Conservation (phyloP, 2,797 vertebrate species). For the Dallia pectoralis region DNA sequence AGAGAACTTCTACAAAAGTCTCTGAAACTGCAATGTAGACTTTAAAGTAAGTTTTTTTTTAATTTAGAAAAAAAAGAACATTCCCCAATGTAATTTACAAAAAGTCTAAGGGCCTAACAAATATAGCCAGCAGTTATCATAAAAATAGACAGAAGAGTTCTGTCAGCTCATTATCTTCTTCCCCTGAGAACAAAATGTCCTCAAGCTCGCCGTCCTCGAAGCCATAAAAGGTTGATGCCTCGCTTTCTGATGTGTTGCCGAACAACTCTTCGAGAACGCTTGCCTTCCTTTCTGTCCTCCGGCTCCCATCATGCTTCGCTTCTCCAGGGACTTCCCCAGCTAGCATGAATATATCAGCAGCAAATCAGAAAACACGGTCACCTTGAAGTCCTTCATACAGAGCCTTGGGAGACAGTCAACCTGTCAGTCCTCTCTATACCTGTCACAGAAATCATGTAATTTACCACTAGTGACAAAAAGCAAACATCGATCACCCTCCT, state of each 20-base stretch:
- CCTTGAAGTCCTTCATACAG: slow-evolving; percentile 14
- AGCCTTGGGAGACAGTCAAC: no score
- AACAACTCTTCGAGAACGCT: slow-evolving; percentile 88
- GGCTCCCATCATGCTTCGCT: slow-evolving; percentile 50
- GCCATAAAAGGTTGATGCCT: slow-evolving; percentile 93
- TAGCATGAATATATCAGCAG: slow-evolving; percentile 70
- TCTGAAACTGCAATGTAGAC: background rate
- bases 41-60: background rate
- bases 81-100: slow-evolving; percentile 21
- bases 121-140: background rate
- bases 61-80: slow-evolving; percentile 7
- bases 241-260: slow-evolving; percentile 87
- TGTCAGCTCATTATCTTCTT: slow-evolving; percentile 48
- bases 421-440: no score
- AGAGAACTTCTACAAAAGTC: background rate
- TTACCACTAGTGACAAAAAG: no score
- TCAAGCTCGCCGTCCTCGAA: slow-evolving; percentile 90
- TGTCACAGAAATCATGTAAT: no score
- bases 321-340: slow-evolving; percentile 59
- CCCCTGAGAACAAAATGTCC: slow-evolving; percentile 77
- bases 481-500: no score
- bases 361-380: slow-evolving; percentile 56
- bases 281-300: slow-evolving; percentile 82
- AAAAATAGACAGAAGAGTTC: background rate
- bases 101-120: slow-evolving; percentile 10